Conservation (phyloP, 2,113 vertebrate species). For the Oncorhynchus nerka region DNA sequence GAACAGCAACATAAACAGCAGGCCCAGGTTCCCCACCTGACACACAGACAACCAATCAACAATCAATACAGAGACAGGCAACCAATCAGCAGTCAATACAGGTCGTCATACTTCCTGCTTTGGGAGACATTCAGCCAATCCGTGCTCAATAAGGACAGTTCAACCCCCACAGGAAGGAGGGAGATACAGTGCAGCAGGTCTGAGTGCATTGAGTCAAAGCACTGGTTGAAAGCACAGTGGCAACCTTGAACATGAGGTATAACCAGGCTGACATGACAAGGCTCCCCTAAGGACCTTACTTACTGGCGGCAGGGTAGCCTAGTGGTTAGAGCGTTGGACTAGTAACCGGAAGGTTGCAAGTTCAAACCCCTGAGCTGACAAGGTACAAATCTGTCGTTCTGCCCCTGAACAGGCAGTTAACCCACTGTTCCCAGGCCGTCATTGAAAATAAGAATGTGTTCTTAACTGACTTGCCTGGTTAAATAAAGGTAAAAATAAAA, state of each 20-base stretch:
- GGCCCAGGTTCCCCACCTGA: conserved; percentile 75
- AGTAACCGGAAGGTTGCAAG: too few species aligned
- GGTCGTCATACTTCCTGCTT: not conserved
- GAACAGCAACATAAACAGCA: conserved; percentile 76
- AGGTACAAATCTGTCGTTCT: too few species aligned
- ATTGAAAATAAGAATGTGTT: too few species aligned
- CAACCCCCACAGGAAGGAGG: too few species aligned
- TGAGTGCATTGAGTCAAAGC: not conserved
- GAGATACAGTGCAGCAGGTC: not conserved
- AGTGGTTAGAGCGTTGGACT: too few species aligned
- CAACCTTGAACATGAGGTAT: not conserved
- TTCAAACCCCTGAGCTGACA: too few species aligned
- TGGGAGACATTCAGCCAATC: not conserved
- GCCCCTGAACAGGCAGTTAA: too few species aligned
- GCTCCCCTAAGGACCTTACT: not conserved
- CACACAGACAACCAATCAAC: not conserved
- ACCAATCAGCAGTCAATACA: conserved; percentile 29
- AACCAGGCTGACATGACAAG: not conserved
- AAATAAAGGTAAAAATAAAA: too few species aligned
- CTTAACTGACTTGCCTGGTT: too few species aligned
- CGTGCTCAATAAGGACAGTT: not conserved
- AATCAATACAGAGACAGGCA: not conserved
- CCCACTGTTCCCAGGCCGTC: too few species aligned
- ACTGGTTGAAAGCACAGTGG: not conserved
- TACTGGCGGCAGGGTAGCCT: too few species aligned